Conservation (phyloP, 23 tunicate genomes). For the Aplidium turbinatum region DNA sequence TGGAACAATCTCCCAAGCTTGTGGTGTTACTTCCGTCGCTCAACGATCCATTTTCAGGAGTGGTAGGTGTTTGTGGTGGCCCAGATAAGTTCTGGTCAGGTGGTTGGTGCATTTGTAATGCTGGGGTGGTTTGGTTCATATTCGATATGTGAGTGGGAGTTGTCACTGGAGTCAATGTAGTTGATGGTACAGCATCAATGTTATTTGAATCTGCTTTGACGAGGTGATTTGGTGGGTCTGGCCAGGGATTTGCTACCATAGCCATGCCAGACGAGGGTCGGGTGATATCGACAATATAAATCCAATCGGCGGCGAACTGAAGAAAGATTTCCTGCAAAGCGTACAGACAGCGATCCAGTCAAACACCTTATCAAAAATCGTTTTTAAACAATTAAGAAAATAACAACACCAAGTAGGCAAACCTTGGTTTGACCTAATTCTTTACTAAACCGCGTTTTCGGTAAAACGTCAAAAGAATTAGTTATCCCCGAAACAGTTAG, state of each 20-base stretch:
- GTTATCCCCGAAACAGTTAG: no score
- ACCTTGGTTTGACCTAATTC: no score
- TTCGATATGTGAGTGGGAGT: conserved; percentile 23
- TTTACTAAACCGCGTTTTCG: no score
- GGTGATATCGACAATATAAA: no score
- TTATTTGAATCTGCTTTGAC: conserved; percentile 56
- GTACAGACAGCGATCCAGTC: no score
- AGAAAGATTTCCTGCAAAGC: no score
- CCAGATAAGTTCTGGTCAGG: conserved; percentile 23
- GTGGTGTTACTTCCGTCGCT: conserved; percentile 47
- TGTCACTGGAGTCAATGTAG: conserved; percentile 49
- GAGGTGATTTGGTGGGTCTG: conserved; percentile 43
- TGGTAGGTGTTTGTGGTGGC: conserved; percentile 72
- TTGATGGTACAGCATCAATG: conserved; percentile 26
- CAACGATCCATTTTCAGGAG: conserved; percentile 44
- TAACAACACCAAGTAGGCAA: no score
- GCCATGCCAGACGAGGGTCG: no score
- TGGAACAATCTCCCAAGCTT: conserved; percentile 34
- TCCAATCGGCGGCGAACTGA: no score
- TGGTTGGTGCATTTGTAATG: conserved; percentile 13
- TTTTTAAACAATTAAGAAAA: no score
- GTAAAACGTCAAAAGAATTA: no score
- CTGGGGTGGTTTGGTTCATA: conserved; percentile 11
- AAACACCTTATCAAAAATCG: no score
- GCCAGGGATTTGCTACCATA: conserved; percentile 66